phyloP scores from a whole-genome alignment of 2,113 vertebrate genomes.

The Psammodynastes pulverulentus region DNA sequence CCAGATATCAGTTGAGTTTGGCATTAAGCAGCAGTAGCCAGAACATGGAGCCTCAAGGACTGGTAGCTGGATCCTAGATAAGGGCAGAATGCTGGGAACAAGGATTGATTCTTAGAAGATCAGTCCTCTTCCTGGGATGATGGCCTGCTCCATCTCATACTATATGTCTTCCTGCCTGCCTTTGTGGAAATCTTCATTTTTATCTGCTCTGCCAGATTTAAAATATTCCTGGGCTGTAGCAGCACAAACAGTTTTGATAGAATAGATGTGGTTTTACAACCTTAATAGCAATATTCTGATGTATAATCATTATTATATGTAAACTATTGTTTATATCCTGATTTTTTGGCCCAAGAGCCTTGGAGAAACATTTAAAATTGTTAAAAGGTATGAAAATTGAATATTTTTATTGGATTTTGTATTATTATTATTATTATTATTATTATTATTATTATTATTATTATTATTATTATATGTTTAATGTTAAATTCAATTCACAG shows the following conservation, averaged over 20 bases:
- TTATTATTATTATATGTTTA: background rate
- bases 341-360: background rate
- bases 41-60: background rate
- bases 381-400: background rate
- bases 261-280: background rate
- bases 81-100: background rate
- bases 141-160: background rate
- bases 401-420: constrained; percentile 9
- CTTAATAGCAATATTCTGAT: background rate
- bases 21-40: background rate
- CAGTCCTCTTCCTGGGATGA: background rate
- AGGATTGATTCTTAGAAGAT: background rate
- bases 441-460: too few species aligned
- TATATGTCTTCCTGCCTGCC: background rate
- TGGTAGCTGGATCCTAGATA: background rate
- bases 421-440: constrained; percentile 12
- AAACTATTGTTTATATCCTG: background rate
- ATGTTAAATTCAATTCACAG: background rate
- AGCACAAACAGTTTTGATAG: background rate
- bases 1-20: background rate
- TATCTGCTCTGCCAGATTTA: background rate
- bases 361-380: background rate
- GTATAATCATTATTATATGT: background rate
- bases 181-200: background rate
- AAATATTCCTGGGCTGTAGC: background rate